phyloP scores from a whole-genome alignment of 1,140 invertebrate genomes.

The Drosophila simulans region DNA sequence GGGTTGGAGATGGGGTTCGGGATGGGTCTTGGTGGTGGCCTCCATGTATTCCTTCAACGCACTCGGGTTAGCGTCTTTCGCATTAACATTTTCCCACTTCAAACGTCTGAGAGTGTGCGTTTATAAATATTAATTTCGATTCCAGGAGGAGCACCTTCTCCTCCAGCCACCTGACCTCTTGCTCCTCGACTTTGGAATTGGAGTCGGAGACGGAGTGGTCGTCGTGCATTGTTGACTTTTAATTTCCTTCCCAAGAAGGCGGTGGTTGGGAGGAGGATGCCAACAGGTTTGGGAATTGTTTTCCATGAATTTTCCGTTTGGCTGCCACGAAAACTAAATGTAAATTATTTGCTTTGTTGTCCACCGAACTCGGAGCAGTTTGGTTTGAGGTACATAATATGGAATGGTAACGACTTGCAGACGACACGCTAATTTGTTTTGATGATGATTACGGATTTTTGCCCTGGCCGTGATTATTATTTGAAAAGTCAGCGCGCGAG shows the following conservation, averaged over 20 bases:
- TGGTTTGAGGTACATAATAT: neutral
- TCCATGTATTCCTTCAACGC: conserved; percentile 11
- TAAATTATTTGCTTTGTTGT: conserved; percentile 66
- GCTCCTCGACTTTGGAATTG: neutral
- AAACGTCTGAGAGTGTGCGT: conserved; percentile 49
- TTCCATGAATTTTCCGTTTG: conserved; percentile 62
- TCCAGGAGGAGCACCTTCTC: conserved; percentile 12
- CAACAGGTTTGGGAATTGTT: conserved; percentile 61
- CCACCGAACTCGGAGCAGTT: conserved; percentile 1
- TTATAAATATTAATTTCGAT: conserved; percentile 81
- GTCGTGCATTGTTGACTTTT: conserved; percentile 71
- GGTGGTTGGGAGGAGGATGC: conserved; percentile 41
- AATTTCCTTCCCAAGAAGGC: conserved; percentile 51
- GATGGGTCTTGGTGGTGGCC: no score
- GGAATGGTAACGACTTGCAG: conserved; percentile 52
- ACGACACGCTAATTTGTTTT: conserved; percentile 75
- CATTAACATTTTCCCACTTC: conserved; percentile 46
- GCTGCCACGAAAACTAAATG: conserved; percentile 61
- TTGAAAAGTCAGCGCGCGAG: conserved; percentile 21
- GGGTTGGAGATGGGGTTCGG: neutral
- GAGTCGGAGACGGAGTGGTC: conserved; percentile 15
- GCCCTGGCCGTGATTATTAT: conserved; percentile 47
- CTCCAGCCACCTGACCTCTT: neutral
- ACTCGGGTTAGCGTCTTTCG: conserved; percentile 31
- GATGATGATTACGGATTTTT: conserved; percentile 43